Evolutionary conservation across 2,888 invertebrate genomes (phyloP), one percentile per base, ranked within the genome.

Genomic region (Odontothrips loti): DNA sequence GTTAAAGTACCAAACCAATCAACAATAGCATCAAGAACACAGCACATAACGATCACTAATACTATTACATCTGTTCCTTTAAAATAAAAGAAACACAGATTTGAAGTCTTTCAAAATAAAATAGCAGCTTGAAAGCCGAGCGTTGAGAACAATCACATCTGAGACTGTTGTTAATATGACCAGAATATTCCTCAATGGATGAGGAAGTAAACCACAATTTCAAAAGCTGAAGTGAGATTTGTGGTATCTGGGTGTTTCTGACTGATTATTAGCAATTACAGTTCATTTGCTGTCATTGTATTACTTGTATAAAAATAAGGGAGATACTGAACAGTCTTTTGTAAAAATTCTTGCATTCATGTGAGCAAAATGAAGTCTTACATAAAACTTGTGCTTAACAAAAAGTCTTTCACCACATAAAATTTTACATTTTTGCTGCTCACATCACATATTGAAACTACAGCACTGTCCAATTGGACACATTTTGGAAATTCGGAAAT

Each of bases 1-100:
- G 68, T 75, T 75, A 75, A 75, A 75, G 68, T 75, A 75, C 68
- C 68, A 75, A 75, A 75, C 68, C 68, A 75, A 75, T 75, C 68
- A 75, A 75, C 68, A 75, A 75, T 1, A 68, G n/a, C 58, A 12
- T 58, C 15, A 58, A 58, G 58, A 58, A 58, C 58, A 58, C 58
- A 58, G 58, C 58, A 58, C 58, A 58, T 20, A 58, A 58, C n/a
- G 34, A 20, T 58, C 20, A 58, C 58, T 58, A 58, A 58, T 58
- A 58, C 58, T 58, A 58, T 58, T 12, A 20, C 58, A 17, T n/a
- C n/a, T 12, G n/a, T 15, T 58, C 58, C 58, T 58, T 10, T 58
- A 0, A 20, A 58, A 17, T 58, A n/a, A n/a, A 58, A 58, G 15
- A 58, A 58, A 58, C 34, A 43, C 34, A 43, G 34, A 43, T 43